phyloP scores from a whole-genome alignment of 2,888 invertebrate genomes.

The Eledone cirrhosa region DNA sequence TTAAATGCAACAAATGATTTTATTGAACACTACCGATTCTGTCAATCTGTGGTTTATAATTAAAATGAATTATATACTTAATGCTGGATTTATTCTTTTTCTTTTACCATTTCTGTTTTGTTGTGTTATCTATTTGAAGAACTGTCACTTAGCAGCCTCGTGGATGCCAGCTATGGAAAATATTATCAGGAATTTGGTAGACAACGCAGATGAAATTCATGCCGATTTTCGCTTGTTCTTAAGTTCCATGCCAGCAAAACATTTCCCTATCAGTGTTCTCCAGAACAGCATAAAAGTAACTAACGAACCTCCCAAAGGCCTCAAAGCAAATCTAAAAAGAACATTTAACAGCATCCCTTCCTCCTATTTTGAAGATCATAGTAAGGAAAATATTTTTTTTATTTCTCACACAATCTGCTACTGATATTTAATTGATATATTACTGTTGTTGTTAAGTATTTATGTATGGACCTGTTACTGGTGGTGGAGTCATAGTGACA shows the following conservation, averaged over 20 bases:
- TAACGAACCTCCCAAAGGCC: slow-evolving; percentile 68
- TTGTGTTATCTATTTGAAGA: slow-evolving; percentile 50
- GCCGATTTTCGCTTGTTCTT: slow-evolving; percentile 66
- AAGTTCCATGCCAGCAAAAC: slow-evolving; percentile 67
- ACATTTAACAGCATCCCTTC: slow-evolving; percentile 83
- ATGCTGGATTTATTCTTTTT: no score
- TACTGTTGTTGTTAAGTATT: no score
- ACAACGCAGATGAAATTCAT: slow-evolving; percentile 64
- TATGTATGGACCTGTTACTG: no score
- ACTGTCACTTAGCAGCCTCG: slow-evolving; percentile 67
- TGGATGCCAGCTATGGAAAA: slow-evolving; percentile 68
- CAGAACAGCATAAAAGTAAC: slow-evolving; percentile 69
- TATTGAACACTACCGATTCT: no score
- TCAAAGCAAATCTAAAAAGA: slow-evolving; percentile 81
- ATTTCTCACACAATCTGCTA: neutral
- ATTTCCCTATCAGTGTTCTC: slow-evolving; percentile 67
- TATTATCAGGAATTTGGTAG: slow-evolving; percentile 62
- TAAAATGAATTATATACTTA: no score
- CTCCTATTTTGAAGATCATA: slow-evolving; percentile 83
- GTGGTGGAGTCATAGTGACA: no score
- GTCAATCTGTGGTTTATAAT: no score
- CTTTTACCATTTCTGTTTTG: no score
- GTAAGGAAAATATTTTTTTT: slow-evolving; percentile 68
- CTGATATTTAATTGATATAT: no score
- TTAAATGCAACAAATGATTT: no score